A percentile compares a stretch with the other conserved stretches of the same genome.
Evolutionary conservation across 1,140 invertebrate species (phyloP).

Genomic region (Atta cephalotes): DNA sequence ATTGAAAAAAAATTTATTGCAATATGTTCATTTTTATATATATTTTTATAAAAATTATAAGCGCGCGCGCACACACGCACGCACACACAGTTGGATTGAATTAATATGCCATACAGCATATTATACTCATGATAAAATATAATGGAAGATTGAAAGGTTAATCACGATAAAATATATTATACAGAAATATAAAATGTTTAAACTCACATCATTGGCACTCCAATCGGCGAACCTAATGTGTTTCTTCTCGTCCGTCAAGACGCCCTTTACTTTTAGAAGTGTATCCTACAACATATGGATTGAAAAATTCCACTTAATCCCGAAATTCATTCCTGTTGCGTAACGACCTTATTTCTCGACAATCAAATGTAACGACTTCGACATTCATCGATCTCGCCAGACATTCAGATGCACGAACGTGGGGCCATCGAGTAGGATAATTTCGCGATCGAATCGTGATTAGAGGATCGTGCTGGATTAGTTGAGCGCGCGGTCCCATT

Average conservation of each 20-base stretch:
- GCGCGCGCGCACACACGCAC: too few species aligned
- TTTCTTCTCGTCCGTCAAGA: constrained; percentile 96
- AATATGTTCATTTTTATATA: too few species aligned
- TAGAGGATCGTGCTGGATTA: constrained; percentile 59
- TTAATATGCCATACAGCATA: too few species aligned
- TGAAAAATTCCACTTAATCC: constrained; percentile 10
- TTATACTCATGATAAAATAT: too few species aligned
- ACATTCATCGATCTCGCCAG: constrained; percentile 35
- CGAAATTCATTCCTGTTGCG: not conserved
- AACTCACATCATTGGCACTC: constrained; percentile 96
- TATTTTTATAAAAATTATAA: too few species aligned
- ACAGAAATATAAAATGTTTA: not conserved
- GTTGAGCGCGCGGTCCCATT: constrained; percentile 64
- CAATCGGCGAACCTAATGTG: constrained; percentile 97
- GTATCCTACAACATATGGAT: constrained; percentile 90
- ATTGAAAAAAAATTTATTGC: too few species aligned
- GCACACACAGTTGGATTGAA: too few species aligned
- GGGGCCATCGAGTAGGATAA: constrained; percentile 60
- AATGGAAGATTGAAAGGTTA: too few species aligned
- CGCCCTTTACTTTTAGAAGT: constrained; percentile 93
- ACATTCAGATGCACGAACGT: constrained; percentile 37
- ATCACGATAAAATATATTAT: not conserved
- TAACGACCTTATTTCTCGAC: constrained; percentile 23
- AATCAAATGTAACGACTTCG: constrained; percentile 14
- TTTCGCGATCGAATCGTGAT: constrained; percentile 66